Evolutionary conservation across 1,140 invertebrate genomes (phyloP).

Genomic region (Apis cerana): DNA sequence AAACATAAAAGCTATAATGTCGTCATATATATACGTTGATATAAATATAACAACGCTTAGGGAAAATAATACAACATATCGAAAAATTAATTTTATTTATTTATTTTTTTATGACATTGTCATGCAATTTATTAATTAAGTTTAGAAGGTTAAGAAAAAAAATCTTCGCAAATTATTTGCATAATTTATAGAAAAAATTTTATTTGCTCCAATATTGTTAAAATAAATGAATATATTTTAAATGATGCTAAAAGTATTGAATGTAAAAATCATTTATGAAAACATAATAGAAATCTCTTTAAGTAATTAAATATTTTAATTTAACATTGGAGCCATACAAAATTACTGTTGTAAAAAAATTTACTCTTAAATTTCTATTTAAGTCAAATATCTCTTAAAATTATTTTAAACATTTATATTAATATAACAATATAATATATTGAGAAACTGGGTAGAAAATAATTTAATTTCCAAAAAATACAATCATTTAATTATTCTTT

Average conservation of each 20-base stretch:
- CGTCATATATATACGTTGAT: background rate
- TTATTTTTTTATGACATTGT: slow-evolving; percentile 4
- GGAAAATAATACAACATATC: slow-evolving; percentile 7
- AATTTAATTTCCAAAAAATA: background rate
- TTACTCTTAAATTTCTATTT: background rate
- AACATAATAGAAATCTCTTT: background rate
- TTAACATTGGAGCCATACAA: slow-evolving; percentile 1
- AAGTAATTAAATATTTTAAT: background rate
- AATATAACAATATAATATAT: background rate
- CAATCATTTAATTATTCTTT: background rate
- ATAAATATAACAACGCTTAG: background rate
- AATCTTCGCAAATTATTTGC: slow-evolving; percentile 9
- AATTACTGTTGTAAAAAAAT: background rate
- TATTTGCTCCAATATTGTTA: slow-evolving; percentile 26
- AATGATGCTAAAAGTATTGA: background rate
- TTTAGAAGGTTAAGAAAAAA: slow-evolving; percentile 2
- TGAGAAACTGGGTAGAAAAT: slow-evolving; percentile 31
- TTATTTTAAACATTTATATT: slow-evolving; percentile 1
- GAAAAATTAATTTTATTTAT: slow-evolving; percentile 27
- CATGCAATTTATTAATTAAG: slow-evolving; percentile 5
- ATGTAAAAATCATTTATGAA: slow-evolving; percentile 5
- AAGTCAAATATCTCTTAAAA: background rate
- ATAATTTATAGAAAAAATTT: slow-evolving; percentile 16
- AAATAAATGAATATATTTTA: background rate
- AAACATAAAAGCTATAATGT: background rate